Percentiles rank a stretch among this genome's conserved stretches.
phyloP scores from a whole-genome alignment of 2,113 vertebrate species.

The Nesogale talazaci region DNA sequence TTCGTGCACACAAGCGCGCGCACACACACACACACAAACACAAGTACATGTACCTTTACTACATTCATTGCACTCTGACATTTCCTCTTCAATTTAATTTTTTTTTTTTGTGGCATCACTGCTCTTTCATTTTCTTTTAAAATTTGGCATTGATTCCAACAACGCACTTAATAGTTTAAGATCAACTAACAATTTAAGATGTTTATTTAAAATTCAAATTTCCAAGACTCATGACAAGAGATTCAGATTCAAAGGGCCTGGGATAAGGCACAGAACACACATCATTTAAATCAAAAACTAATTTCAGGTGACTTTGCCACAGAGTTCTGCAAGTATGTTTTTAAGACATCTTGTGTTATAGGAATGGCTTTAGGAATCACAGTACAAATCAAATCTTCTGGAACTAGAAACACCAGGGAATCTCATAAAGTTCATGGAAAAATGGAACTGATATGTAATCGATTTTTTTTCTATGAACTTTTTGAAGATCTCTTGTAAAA shows the following conservation, averaged over 20 bases:
- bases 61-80: not conserved
- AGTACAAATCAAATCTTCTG: not conserved
- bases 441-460: too few relatives aligned
- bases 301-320: not conserved
- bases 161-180: conserved; percentile 16
- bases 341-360: conserved; percentile 1
- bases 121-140: conserved; percentile 48
- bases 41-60: not conserved
- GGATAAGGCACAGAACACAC: not conserved
- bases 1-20: not conserved
- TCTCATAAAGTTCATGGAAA: too few relatives aligned
- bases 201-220: conserved; percentile 28
- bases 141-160: not conserved
- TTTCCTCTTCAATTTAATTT: conserved; percentile 38
- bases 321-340: not conserved
- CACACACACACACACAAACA: not conserved
- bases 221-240: not conserved
- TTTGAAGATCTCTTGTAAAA: not conserved
- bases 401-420: not conserved
- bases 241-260: conserved; percentile 15
- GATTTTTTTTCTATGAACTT: too few relatives aligned
- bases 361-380: conserved; percentile 31
- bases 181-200: conserved; percentile 40
- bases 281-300: not conserved
- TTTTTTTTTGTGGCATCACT: too few relatives aligned